Evolutionary conservation across 2,113 vertebrate species (phyloP).

Genomic region (Meles meles): DNA sequence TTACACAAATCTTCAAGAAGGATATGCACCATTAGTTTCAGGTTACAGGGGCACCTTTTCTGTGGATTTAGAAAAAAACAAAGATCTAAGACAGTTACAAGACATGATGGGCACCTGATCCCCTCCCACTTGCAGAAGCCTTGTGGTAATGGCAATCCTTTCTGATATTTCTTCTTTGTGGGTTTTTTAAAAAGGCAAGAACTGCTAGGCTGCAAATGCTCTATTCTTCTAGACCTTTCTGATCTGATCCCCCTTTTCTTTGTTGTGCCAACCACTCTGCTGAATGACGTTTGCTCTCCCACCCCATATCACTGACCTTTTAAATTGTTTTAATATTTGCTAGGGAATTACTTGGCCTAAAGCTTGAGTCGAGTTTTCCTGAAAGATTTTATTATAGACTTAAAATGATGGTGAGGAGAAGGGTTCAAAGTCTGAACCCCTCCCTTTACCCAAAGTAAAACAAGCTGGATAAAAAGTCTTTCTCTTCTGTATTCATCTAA

Average conservation of each 20-base stretch:
- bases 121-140: not conserved
- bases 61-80: not conserved
- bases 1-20: not conserved
- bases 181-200: not conserved
- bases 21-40: not conserved
- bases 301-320: not conserved
- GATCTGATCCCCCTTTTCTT: not conserved
- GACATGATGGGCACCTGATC: not conserved
- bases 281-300: constrained; percentile 3
- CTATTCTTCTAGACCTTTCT: not conserved
- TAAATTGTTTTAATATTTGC: constrained; percentile 37
- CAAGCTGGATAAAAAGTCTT: not conserved
- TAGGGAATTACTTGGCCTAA: not conserved
- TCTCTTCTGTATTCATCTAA: not conserved
- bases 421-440: not conserved
- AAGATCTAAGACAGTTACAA: not conserved
- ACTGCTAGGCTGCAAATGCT: not conserved
- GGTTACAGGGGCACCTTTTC: not conserved
- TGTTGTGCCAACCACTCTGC: not conserved
- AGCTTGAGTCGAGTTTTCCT: not conserved
- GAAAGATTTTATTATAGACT: not conserved
- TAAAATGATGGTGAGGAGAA: not conserved
- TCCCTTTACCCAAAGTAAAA: not conserved
- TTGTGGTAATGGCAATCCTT: not conserved
- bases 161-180: not conserved